Evolutionary conservation across 1,140 invertebrate genomes (phyloP), one percentile per base, ranked within the genome.

Genomic region (Hestina assimilis): DNA sequence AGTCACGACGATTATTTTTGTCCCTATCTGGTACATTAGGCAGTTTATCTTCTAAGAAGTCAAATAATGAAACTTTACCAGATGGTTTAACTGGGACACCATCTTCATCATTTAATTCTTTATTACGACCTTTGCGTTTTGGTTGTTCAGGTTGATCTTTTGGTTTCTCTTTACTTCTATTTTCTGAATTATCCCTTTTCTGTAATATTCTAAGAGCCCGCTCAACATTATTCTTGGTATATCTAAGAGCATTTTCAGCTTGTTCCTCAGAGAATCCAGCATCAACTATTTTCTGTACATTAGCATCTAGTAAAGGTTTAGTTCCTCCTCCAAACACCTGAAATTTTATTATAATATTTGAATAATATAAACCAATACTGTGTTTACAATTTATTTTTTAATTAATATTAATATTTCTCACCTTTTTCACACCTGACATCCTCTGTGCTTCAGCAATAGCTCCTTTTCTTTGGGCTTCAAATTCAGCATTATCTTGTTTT

Each of bases 371-470:
- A n/a, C 7, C 33, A 35, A 11, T 5, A 9, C 8, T 35, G 6
- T 2, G 3, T 35, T 35, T 11, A n/a, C 8, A 4, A 15, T 11
- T 35, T 11, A 11, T n/a, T 11, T 38, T 38, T 11, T 21, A 26
- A 26, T 9, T 3, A 38, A 17, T 38, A 17, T 11, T 29, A 8
- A 2, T 20, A 24, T 20, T 31, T 47, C 14, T 74, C 80, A 93
- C 92, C 87, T 94, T 94, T 72, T 93, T 95, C 31, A 92, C 92
- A 48, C 93, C 94, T 8, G 94, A 93, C 59, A 94, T 91, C 48
- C 93, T 93, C 38, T 93, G 92, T 47, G 95, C 95, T 79, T 96
- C 95, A 12, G 95, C 95, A 78, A 97, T 97, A 0, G 95, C 95
- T 64, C 95, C 95, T 66, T 94, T 93, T 52, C 96, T 90, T 77